These are phyloP conservation scores for Trichacis sp. DNA, from an alignment of 2,888 invertebrate species.

Conservation along the genomic window DNA sequence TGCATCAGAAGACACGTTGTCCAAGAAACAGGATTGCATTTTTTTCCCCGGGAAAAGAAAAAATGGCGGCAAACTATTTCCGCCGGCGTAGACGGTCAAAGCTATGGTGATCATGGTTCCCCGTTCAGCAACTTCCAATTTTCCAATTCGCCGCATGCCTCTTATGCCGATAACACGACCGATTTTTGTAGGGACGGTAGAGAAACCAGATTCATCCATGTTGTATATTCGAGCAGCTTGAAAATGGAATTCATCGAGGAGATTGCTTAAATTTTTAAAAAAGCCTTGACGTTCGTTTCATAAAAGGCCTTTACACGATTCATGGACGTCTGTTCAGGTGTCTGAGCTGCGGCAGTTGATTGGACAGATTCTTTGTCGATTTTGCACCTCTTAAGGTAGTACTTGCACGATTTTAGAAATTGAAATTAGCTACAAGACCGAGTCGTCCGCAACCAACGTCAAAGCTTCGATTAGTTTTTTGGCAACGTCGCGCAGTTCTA, in stretches of 20 bases:
- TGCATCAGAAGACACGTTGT: conserved; percentile 1
- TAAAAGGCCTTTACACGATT: conserved; percentile 53
- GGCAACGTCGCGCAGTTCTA: too few relatives aligned
- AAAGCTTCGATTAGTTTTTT: too few relatives aligned
- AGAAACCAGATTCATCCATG: conserved; percentile 12
- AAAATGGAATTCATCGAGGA: conserved; percentile 15
- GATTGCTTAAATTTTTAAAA: not conserved
- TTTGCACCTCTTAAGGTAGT: too few relatives aligned
- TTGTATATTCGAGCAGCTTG: not conserved
- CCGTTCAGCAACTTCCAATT: conserved; percentile 9
- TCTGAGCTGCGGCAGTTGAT: too few relatives aligned
- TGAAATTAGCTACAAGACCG: too few relatives aligned
- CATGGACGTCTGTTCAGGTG: conserved; percentile 19
- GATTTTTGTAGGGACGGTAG: conserved; percentile 24
- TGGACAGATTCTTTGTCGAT: too few relatives aligned
- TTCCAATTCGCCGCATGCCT: conserved; percentile 11
- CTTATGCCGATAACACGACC: conserved; percentile 15
- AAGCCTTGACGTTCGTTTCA: conserved; percentile 22
- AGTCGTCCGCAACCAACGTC: too few relatives aligned
- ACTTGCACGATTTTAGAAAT: too few relatives aligned
- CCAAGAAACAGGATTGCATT: conserved; percentile 4
- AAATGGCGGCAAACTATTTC: conserved; percentile 9
- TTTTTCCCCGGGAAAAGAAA: conserved; percentile 10
- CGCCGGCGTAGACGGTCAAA: conserved; percentile 2
- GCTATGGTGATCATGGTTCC: conserved; percentile 14